Evolutionary conservation across 2,113 vertebrate species (phyloP).

Genomic region (Elgaria multicarinata): DNA sequence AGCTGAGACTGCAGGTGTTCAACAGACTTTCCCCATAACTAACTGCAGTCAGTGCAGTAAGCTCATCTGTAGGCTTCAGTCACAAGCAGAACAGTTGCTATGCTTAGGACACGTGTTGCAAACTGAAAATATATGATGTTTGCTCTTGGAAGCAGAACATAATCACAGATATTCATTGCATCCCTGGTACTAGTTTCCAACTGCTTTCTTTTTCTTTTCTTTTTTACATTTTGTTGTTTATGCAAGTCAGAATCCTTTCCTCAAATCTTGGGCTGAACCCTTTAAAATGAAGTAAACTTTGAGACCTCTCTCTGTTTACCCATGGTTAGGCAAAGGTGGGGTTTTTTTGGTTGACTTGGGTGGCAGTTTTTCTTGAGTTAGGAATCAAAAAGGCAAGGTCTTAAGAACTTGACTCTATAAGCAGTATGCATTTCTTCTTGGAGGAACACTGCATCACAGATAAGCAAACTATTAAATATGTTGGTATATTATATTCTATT

Average conservation of each 20-base stretch:
- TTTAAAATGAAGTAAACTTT: neutral
- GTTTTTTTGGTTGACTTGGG: neutral
- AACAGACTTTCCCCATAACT: neutral
- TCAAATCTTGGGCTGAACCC: neutral
- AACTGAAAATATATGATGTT: neutral
- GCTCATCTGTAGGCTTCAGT: neutral
- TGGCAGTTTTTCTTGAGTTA: neutral
- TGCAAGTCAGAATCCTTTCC: neutral
- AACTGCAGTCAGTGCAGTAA: neutral
- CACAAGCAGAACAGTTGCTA: neutral
- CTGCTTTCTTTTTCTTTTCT: neutral
- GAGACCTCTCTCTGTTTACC: neutral
- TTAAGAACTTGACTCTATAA: neutral
- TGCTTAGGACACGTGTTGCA: neutral
- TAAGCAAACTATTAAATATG: neutral
- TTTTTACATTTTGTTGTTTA: neutral
- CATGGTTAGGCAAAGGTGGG: neutral
- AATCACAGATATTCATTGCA: neutral
- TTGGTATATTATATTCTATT: neutral
- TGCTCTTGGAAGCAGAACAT: neutral
- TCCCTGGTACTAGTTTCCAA: neutral
- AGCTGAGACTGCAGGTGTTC: neutral
- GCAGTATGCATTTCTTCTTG: neutral
- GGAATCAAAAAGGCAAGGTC: neutral
- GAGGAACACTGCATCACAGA: neutral